Evolutionary conservation across 2,797 vertebrate genomes (phyloP), one percentile per base, ranked within the genome.

Genomic region (Macropus fuliginosus): DNA sequence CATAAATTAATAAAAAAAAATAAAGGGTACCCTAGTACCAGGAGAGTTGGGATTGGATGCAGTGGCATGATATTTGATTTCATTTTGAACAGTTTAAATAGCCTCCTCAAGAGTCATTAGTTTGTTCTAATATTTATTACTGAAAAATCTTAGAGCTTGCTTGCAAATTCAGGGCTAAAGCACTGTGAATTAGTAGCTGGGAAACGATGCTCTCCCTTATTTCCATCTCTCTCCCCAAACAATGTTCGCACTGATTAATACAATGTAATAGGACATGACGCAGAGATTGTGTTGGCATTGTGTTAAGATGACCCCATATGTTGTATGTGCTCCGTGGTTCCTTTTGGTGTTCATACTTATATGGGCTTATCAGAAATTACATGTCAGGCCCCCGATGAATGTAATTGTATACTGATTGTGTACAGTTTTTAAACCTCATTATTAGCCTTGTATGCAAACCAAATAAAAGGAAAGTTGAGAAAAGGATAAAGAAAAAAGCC

Each of bases 401-500:
- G 94, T 98, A 98, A 98, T 98, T 98, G 97, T 98, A 96, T 96
- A 94, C 98, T 98, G 97, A 98, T 98, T 98, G 98, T 97, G 97
- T 98, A 97, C 96, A 98, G 97, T 98, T 97, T 98, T 97, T 91
- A 97, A 98, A 98, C 97, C 97, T 98, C 98, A 97, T 98, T 98
- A 98, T 98, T 98, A 98, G 98, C 96, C 96, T 97, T 98, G 98
- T 98, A 96, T 98, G 97, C 97, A 98, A 98, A 98, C 98, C 97
- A 98, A 97, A 98, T 97, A 98, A 98, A 98, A 98, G 96, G 98
- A 95, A 98, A 98, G 96, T 98, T 98, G 97, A 95, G 97, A 97
- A 98, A 97, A 97, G 94, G 94, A 96, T 95, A 97, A 97, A 96
- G 96, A 98, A 98, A 98, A 98, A 97, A 97, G 96, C 96, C 93